phyloP scores from a whole-genome alignment of 1,140 invertebrate genomes.

The Pseudomyrmex gracilis region DNA sequence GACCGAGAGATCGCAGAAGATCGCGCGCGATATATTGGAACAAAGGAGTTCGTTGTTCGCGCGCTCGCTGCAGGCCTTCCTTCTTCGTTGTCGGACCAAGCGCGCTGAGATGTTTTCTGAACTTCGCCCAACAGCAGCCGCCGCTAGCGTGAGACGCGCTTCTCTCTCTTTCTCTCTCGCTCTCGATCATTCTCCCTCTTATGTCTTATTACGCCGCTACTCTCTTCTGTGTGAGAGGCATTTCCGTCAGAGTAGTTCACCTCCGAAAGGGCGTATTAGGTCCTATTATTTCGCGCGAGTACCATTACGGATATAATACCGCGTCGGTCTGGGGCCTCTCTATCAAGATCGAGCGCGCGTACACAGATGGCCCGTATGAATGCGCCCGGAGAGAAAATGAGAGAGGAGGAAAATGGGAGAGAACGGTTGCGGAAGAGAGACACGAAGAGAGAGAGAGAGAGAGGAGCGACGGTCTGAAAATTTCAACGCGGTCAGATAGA shows the following conservation, averaged over 20 bases:
- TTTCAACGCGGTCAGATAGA: conserved; percentile 50
- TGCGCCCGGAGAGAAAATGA: background rate
- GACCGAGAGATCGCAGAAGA: conserved; percentile 54
- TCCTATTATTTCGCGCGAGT: conserved; percentile 62
- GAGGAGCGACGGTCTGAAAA: conserved; percentile 24
- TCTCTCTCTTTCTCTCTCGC: background rate
- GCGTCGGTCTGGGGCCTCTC: conserved; percentile 29
- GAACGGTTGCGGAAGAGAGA: conserved; percentile 19
- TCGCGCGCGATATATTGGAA: conserved; percentile 58
- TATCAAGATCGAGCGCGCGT: conserved; percentile 54
- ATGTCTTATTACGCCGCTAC: conserved; percentile 29
- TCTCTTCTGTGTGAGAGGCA: conserved; percentile 41
- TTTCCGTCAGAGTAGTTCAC: conserved; percentile 50
- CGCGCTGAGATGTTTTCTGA: conserved; percentile 52
- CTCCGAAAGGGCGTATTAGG: conserved; percentile 57
- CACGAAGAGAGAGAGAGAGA: conserved; percentile 20
- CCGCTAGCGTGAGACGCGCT: conserved; percentile 22
- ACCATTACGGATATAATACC: conserved; percentile 56
- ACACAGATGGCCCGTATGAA: conserved; percentile 60
- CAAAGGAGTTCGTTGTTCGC: conserved; percentile 57
- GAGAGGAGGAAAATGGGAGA: background rate
- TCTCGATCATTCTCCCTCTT: background rate
- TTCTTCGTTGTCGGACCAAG: conserved; percentile 24
- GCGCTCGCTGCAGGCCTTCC: conserved; percentile 43
- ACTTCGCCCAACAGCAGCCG: conserved; percentile 41